Conservation (phyloP, 2,888 invertebrate genomes). For the Hydrotaea diabolus region DNA sequence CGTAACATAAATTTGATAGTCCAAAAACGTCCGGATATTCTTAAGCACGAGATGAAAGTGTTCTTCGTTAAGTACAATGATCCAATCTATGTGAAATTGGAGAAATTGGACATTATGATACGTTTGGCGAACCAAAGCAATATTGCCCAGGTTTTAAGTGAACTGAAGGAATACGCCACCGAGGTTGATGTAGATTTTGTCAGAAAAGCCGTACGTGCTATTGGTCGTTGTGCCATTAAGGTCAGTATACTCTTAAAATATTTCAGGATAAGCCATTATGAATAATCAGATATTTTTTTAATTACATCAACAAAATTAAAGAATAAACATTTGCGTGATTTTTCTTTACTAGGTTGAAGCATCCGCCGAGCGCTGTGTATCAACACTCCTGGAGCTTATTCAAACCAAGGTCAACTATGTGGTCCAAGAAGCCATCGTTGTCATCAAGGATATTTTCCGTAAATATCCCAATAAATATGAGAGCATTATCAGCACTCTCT, state of each 20-base stretch:
- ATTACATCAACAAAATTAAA: no score
- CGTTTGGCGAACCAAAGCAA: conserved; percentile 98
- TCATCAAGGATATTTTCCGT: conserved; percentile 98
- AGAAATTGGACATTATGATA: conserved; percentile 99
- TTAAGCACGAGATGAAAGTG: conserved; percentile 99
- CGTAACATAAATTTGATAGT: conserved; percentile 99
- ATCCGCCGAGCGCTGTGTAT: conserved; percentile 98
- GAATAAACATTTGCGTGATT: background rate
- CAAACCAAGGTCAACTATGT: conserved; percentile 99
- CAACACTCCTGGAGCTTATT: conserved; percentile 97
- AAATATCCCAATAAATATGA: conserved; percentile 99
- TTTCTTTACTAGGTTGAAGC: conserved; percentile 86
- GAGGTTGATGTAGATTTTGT: conserved; percentile 99
- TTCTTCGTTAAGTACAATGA: conserved; percentile 99
- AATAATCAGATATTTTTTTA: no score
- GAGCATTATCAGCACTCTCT: conserved; percentile 98
- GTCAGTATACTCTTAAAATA: conserved; percentile 77
- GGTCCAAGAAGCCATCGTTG: conserved; percentile 99
- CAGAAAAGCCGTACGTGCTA: conserved; percentile 98
- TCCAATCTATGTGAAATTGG: conserved; percentile 99
- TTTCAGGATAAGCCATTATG: background rate
- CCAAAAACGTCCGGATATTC: conserved; percentile 98
- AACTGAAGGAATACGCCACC: conserved; percentile 98
- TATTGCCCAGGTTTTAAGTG: conserved; percentile 98
- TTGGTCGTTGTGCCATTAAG: conserved; percentile 99